Conservation (phyloP, 1,140 invertebrate genomes). For the Schmidtea mediterranea region DNA sequence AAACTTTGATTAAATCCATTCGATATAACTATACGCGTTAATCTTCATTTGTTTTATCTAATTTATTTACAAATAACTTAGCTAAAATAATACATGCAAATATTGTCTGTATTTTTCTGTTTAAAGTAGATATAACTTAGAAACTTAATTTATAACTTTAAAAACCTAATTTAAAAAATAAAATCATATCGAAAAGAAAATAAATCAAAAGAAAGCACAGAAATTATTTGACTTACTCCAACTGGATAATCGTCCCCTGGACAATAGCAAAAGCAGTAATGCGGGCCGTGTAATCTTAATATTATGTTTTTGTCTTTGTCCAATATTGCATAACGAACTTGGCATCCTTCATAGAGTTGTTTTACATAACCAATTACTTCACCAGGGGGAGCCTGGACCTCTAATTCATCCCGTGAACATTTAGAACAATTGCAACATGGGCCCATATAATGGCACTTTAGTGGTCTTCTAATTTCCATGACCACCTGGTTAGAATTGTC, state of each 20-base stretch:
- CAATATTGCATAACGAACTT: background rate
- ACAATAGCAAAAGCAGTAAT: background rate
- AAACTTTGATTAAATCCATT: too few species aligned
- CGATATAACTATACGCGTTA: too few species aligned
- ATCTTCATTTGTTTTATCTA: too few species aligned
- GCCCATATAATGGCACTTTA: constrained; percentile 8
- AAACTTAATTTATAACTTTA: too few species aligned
- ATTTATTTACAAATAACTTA: too few species aligned
- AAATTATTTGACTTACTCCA: background rate
- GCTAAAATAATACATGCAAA: too few species aligned
- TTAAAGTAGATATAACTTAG: too few species aligned
- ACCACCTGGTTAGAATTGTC: constrained; percentile 11
- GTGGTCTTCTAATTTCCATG: constrained; percentile 6
- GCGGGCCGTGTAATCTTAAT: background rate
- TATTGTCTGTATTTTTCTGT: too few species aligned
- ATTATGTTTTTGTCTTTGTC: background rate
- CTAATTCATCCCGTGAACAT: background rate
- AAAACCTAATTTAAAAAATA: too few species aligned
- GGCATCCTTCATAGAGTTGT: background rate
- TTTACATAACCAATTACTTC: background rate
- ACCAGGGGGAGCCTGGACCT: background rate
- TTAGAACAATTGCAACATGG: constrained; percentile 5
- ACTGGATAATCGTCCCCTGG: background rate
- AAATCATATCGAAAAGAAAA: too few species aligned
- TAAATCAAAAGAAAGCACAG: too few species aligned